Percentiles rank a stretch among this genome's conserved stretches.
These are phyloP conservation scores for Verasper variegatus DNA, from an alignment of 2,113 vertebrate species.

Conservation along the genomic window DNA sequence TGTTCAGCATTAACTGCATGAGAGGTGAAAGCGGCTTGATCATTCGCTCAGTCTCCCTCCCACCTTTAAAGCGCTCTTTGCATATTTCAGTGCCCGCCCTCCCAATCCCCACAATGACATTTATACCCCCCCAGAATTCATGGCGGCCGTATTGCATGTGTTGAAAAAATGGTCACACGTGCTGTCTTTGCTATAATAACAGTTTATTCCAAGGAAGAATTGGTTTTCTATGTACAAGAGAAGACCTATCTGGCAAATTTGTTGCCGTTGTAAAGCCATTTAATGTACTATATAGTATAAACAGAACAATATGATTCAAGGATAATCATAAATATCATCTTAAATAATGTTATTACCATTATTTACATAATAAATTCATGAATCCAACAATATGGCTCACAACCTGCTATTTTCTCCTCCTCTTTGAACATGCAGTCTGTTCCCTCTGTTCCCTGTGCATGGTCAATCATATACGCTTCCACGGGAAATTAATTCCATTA, in stretches of 20 bases:
- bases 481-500: constrained; percentile 87
- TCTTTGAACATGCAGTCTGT: constrained; percentile 43
- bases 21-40: constrained; percentile 74
- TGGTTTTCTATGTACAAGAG: neutral
- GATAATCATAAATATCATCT: constrained; percentile 34
- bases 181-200: neutral
- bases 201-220: neutral
- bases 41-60: constrained; percentile 62
- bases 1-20: constrained; percentile 73
- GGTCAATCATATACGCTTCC: constrained; percentile 82
- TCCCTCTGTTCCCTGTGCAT: constrained; percentile 57
- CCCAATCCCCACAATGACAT: neutral
- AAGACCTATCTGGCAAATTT: neutral
- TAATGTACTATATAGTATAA: constrained; percentile 18
- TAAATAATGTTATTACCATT: constrained; percentile 32
- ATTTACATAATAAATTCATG: constrained; percentile 38
- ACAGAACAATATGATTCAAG: constrained; percentile 38
- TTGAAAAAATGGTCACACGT: neutral
- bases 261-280: neutral
- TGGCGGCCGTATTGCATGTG: neutral
- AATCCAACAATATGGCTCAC: constrained; percentile 54
- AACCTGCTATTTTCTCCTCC: constrained; percentile 50
- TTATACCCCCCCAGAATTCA: constrained; percentile 3
- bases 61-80: constrained; percentile 15
- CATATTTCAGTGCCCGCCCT: neutral